Conservation (phyloP, 2,113 vertebrate genomes). For the Neotoma lepida region DNA sequence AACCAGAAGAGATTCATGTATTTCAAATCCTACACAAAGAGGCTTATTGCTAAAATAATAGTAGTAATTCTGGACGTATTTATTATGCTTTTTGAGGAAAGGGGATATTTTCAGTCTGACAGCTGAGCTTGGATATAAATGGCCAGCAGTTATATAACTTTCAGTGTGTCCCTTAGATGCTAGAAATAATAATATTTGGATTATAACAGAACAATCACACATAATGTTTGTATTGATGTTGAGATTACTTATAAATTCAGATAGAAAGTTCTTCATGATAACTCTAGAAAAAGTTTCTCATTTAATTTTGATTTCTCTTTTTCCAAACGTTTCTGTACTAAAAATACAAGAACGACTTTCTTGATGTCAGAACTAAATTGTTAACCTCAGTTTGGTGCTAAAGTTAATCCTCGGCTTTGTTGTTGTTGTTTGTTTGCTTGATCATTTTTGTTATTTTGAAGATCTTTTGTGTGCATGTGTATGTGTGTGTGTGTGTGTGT, state of each 20-base stretch:
- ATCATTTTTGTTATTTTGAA: too few relatives aligned
- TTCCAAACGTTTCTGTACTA: not conserved
- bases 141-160: not conserved
- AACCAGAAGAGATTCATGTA: slow-evolving; percentile 11
- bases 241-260: not conserved
- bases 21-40: not conserved
- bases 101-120: not conserved
- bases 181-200: slow-evolving; percentile 34
- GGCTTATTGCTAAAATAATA: slow-evolving; percentile 62
- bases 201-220: not conserved
- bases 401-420: not conserved
- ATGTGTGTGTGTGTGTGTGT: not conserved
- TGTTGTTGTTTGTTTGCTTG: not conserved
- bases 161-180: not conserved
- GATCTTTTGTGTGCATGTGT: not conserved
- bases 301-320: slow-evolving; percentile 11
- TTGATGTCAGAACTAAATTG: slow-evolving; percentile 58
- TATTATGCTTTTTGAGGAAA: slow-evolving; percentile 34
- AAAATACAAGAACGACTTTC: slow-evolving; percentile 44
- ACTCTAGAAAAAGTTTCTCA: not conserved
- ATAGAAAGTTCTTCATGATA: not conserved
- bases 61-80: slow-evolving; percentile 35
- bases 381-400: slow-evolving; percentile 27
- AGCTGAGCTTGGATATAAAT: not conserved
- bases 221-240: not conserved